A percentile compares a stretch with the other conserved stretches of the same genome.
phyloP scores from a whole-genome alignment of 2,113 vertebrate genomes.

The Thalassoma bifasciatum region DNA sequence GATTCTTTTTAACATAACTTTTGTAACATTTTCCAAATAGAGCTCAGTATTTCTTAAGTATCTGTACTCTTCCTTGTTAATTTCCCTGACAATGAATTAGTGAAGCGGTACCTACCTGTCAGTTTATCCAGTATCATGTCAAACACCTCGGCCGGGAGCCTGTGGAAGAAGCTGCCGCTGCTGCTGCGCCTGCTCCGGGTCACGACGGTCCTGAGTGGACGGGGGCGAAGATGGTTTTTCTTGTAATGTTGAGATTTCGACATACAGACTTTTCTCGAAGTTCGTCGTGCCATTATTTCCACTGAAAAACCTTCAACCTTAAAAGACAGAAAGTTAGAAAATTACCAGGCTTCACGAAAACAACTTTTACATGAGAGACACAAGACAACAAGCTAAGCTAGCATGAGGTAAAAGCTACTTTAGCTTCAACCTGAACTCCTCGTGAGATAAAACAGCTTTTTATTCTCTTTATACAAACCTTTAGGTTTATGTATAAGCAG shows the following conservation, averaged over 20 bases:
- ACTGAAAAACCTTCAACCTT: no score
- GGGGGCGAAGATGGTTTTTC: slow-evolving; percentile 11
- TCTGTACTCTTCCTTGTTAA: no score
- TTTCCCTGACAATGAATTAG: no score
- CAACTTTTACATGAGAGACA: no score
- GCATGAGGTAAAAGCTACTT: background rate
- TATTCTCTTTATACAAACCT: no score
- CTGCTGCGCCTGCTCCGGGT: slow-evolving; percentile 51
- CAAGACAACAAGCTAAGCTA: background rate
- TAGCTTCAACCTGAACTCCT: background rate
- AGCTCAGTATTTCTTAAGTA: no score
- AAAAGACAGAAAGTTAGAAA: no score
- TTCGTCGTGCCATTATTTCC: slow-evolving; percentile 33
- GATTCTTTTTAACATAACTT: no score
- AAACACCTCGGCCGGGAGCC: slow-evolving; percentile 88
- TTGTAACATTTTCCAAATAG: no score
- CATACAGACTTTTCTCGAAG: background rate
- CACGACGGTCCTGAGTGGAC: background rate
- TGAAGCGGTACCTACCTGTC: slow-evolving; percentile 34
- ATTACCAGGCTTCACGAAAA: no score
- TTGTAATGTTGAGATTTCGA: slow-evolving; percentile 54
- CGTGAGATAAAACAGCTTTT: background rate
- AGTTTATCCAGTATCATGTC: slow-evolving; percentile 83
- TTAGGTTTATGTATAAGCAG: background rate
- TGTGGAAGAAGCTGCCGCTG: slow-evolving; percentile 78